phyloP scores from a whole-genome alignment of 2,113 vertebrate genomes.

The Pogonocichla stellata region DNA sequence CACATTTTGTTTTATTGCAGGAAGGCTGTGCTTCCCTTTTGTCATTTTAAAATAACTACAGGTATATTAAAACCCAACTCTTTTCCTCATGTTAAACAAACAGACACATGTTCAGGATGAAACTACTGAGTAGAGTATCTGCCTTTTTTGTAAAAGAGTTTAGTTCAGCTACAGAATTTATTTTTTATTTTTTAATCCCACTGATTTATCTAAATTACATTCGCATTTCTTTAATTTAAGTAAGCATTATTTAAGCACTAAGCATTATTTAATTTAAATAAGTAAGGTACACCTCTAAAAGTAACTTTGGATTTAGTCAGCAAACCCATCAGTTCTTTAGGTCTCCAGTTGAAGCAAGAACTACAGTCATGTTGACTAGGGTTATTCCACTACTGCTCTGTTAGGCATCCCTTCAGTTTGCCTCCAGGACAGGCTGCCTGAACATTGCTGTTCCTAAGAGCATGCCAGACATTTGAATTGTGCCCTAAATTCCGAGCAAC shows the following conservation, averaged over 20 bases:
- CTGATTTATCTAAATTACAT: neutral
- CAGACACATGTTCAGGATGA: neutral
- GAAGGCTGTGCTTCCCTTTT: neutral
- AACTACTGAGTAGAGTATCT: neutral
- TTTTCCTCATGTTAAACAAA: neutral
- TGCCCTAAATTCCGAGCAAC: neutral
- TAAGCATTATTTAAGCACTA: too few relatives aligned
- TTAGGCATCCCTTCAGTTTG: neutral
- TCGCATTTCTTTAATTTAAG: neutral
- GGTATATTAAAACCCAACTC: neutral
- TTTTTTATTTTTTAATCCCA: neutral
- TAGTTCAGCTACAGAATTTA: neutral
- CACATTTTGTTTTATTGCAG: neutral
- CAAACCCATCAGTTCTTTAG: neutral
- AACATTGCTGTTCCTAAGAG: neutral
- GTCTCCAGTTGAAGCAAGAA: neutral
- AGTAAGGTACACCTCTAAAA: neutral
- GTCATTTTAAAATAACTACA: neutral
- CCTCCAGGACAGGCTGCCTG: neutral
- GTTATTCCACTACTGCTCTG: neutral
- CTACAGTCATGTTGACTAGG: neutral
- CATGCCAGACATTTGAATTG: neutral
- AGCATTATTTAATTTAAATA: too few relatives aligned
- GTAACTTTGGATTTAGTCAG: neutral
- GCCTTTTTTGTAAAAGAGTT: neutral